These are phyloP conservation scores for Acromyrmex echinatior DNA, from an alignment of 1,140 invertebrate genomes.

Conservation along the genomic window DNA sequence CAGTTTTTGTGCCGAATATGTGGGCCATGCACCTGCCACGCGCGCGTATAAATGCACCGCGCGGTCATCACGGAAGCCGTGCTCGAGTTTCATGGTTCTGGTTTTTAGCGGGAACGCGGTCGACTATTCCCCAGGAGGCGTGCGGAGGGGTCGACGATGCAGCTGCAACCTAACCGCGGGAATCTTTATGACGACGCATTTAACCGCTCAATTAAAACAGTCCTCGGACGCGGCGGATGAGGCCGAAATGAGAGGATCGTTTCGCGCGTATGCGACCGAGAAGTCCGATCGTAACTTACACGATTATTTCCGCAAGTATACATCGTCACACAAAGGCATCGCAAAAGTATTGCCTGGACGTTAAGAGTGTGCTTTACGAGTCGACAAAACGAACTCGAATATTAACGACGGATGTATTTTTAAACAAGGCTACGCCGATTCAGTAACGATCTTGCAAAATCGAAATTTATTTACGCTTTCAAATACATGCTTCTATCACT, in stretches of 20 bases:
- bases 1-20: constrained; percentile 75
- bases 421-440: background rate
- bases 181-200: constrained; percentile 72
- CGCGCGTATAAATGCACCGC: constrained; percentile 23
- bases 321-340: constrained; percentile 44
- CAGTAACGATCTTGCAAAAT: background rate
- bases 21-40: constrained; percentile 76
- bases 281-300: constrained; percentile 62
- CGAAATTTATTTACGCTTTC: background rate
- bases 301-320: constrained; percentile 69
- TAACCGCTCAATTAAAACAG: constrained; percentile 75
- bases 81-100: constrained; percentile 72
- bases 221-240: constrained; percentile 48
- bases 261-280: background rate
- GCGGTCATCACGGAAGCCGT: constrained; percentile 67
- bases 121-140: constrained; percentile 51
- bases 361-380: constrained; percentile 72
- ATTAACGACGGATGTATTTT: constrained; percentile 69
- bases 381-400: constrained; percentile 58
- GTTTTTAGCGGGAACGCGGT: constrained; percentile 60
- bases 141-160: constrained; percentile 39
- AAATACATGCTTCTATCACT: background rate
- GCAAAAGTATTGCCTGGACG: constrained; percentile 52
- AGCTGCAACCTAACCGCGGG: constrained; percentile 64
- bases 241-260: constrained; percentile 32